These are phyloP conservation scores for Neoseiulus cucumeris DNA, from an alignment of 1,140 invertebrate genomes.

Conservation along the genomic window DNA sequence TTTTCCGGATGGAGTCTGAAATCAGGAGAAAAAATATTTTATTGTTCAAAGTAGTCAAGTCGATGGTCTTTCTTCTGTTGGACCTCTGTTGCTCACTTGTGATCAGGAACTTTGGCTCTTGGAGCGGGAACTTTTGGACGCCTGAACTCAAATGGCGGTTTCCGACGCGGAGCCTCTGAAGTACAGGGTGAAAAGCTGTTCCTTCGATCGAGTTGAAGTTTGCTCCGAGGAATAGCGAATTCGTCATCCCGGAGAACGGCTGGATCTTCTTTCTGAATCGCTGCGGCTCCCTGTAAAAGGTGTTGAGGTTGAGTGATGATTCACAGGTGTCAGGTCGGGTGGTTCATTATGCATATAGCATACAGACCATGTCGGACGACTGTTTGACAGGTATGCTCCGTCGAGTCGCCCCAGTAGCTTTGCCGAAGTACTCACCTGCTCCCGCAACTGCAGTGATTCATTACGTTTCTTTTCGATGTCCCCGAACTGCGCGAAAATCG, in stretches of 20 bases:
- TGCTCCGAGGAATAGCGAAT: neutral
- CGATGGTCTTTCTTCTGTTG: neutral
- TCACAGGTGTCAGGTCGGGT: too few species aligned
- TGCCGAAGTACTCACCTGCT: too few species aligned
- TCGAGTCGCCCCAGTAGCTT: too few species aligned
- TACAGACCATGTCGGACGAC: too few species aligned
- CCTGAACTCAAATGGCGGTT: neutral
- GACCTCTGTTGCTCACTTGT: neutral
- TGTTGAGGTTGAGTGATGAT: too few species aligned
- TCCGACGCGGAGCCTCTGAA: neutral
- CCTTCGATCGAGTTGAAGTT: neutral
- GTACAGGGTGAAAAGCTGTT: neutral
- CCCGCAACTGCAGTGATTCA: too few species aligned
- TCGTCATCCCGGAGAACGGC: neutral
- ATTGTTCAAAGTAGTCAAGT: neutral
- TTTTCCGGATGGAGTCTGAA: constrained; percentile 5
- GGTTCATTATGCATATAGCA: too few species aligned
- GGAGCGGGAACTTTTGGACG: neutral
- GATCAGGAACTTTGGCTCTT: neutral
- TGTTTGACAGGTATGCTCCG: too few species aligned
- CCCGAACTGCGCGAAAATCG: too few species aligned
- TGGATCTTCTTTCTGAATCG: neutral
- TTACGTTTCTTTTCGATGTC: too few species aligned
- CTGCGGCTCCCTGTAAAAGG: too few species aligned
- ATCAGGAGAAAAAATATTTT: neutral